Conservation (phyloP, 2,888 invertebrate species). For the Autographa gamma region DNA sequence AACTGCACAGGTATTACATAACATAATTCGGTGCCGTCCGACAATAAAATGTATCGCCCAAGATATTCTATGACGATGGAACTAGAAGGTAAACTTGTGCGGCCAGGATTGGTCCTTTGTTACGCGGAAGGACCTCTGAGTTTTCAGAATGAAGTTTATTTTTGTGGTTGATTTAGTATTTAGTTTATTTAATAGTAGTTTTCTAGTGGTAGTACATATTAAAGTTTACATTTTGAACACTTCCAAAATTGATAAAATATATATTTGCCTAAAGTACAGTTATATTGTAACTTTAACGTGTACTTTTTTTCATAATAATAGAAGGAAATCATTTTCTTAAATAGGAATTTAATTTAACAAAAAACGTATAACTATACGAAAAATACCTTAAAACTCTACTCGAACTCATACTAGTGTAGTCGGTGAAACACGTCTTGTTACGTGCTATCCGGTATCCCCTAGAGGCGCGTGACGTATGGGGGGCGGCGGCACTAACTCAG, state of each 20-base stretch:
- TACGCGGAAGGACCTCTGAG: neutral
- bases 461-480: conserved; percentile 64
- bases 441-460: conserved; percentile 44
- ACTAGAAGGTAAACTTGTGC: conserved; percentile 50
- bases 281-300: too few species aligned
- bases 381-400: too few species aligned
- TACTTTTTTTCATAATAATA: too few species aligned
- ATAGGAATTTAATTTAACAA: too few species aligned
- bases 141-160: neutral
- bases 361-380: too few species aligned
- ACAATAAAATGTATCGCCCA: conserved; percentile 52
- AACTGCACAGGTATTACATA: conserved; percentile 29
- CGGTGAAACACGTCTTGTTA: conserved; percentile 38
- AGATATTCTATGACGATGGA: conserved; percentile 46
- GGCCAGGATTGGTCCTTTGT: neutral
- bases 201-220: too few species aligned
- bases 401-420: neutral
- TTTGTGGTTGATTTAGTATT: too few species aligned
- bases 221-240: too few species aligned
- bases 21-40: conserved; percentile 43
- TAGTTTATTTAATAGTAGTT: too few species aligned
- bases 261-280: too few species aligned
- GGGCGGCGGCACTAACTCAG: conserved; percentile 64
- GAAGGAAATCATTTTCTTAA: too few species aligned
- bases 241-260: too few species aligned